Conservation (phyloP, 2,797 vertebrate genomes). For the Enteromius afrohamiltoni region DNA sequence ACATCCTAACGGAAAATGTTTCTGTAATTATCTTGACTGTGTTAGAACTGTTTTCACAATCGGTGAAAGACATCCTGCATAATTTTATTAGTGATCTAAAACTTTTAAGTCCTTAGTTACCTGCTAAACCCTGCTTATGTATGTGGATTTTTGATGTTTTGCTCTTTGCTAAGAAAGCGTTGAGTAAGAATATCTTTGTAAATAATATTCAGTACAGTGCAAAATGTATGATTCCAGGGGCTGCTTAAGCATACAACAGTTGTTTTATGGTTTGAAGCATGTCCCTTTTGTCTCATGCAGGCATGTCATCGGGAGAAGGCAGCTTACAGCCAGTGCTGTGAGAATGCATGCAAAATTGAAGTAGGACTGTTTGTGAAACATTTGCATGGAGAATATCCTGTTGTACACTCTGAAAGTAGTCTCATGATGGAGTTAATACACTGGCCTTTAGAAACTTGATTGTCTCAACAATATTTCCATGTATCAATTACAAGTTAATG, state of each 20-base stretch:
- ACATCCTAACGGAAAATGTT: background rate
- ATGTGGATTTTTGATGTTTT: background rate
- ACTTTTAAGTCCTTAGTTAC: background rate
- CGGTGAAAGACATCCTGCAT: background rate
- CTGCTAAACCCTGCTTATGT: background rate
- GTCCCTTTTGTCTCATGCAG: background rate
- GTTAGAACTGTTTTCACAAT: background rate
- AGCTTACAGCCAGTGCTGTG: background rate
- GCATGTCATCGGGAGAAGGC: background rate
- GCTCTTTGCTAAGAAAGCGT: background rate
- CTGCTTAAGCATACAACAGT: background rate
- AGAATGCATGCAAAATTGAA: background rate
- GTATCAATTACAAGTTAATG: constrained; percentile 8
- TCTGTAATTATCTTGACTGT: background rate
- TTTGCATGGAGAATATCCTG: background rate
- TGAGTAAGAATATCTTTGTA: background rate
- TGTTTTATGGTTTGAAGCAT: constrained; percentile 1
- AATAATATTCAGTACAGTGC: background rate
- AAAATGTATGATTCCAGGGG: background rate
- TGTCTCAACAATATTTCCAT: background rate
- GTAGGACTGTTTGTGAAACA: background rate
- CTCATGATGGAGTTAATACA: background rate
- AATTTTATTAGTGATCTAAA: background rate
- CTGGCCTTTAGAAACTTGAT: background rate
- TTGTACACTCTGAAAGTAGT: background rate